Conservation (phyloP, 2,797 vertebrate species). For the Lagocephalus sceleratus region DNA sequence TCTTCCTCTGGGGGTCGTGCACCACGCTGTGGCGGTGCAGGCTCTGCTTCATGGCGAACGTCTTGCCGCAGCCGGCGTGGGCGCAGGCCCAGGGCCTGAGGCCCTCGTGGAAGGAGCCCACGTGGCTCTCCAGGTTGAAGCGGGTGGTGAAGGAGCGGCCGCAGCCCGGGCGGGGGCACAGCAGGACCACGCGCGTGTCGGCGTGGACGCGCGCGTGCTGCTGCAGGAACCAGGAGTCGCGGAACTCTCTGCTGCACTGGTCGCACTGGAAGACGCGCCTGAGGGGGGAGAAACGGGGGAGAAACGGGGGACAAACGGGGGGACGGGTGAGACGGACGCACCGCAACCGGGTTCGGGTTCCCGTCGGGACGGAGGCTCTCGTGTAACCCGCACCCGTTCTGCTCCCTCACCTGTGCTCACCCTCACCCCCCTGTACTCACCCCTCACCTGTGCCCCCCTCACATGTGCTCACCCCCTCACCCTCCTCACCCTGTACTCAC, state of each 20-base stretch:
- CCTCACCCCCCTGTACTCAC: too few relatives aligned
- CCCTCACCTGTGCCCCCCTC: too few relatives aligned
- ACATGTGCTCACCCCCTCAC: too few relatives aligned
- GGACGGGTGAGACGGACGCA: too few relatives aligned
- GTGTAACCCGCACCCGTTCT: too few relatives aligned
- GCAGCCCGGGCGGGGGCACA: constrained; percentile 83
- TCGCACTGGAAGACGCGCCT: constrained; percentile 64
- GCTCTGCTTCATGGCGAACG: constrained; percentile 89
- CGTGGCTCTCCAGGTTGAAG: constrained; percentile 91
- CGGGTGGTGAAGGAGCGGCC: constrained; percentile 83
- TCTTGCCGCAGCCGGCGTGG: constrained; percentile 78
- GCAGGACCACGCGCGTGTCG: constrained; percentile 67
- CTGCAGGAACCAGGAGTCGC: constrained; percentile 79
- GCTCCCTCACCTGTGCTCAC: too few relatives aligned
- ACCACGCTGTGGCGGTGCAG: constrained; percentile 80
- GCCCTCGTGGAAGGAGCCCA: constrained; percentile 88
- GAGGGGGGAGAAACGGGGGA: too few relatives aligned
- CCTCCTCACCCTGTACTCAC: too few relatives aligned
- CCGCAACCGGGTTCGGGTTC: too few relatives aligned
- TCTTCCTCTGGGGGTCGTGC: constrained; percentile 85
- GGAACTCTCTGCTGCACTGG: constrained; percentile 81
- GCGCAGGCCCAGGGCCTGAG: constrained; percentile 78
- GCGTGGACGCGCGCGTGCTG: constrained; percentile 83
- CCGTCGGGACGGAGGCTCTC: too few relatives aligned
- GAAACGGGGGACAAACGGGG: too few relatives aligned